phyloP scores from a whole-genome alignment of 2,888 invertebrate species.

The Pyrgus malvae region DNA sequence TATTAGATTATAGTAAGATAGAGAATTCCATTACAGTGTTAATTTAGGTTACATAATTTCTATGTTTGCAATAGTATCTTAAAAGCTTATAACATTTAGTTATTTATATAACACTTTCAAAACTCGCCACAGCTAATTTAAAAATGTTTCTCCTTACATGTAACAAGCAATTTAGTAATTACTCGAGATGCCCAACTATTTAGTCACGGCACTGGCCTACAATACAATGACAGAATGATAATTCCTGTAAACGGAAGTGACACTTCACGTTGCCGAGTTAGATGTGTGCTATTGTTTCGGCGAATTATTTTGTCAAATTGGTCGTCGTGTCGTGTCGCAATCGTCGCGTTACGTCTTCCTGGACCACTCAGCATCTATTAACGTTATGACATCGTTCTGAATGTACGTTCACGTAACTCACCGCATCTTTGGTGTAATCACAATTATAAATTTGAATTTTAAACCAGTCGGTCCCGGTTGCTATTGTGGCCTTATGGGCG shows the following conservation, averaged over 20 bases:
- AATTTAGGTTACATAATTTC: too few relatives aligned
- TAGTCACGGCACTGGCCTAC: constrained; percentile 11
- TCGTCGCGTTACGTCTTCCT: constrained; percentile 16
- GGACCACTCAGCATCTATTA: neutral
- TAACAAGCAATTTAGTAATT: neutral
- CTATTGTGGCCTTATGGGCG: too few relatives aligned
- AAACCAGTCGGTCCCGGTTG: too few relatives aligned
- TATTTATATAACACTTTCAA: too few relatives aligned
- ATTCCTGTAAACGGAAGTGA: constrained; percentile 17
- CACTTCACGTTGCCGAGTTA: neutral
- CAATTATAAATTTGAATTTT: neutral
- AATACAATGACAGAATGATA: constrained; percentile 13
- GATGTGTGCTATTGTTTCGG: constrained; percentile 14
- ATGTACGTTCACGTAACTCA: constrained; percentile 5
- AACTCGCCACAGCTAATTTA: neutral
- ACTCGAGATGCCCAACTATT: constrained; percentile 2
- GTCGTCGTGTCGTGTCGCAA: constrained; percentile 9
- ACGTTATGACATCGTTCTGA: constrained; percentile 16
- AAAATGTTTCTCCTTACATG: neutral
- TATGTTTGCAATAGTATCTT: too few relatives aligned
- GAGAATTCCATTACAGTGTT: too few relatives aligned
- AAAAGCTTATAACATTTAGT: too few relatives aligned
- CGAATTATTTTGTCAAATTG: constrained; percentile 11
- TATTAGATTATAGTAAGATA: too few relatives aligned
- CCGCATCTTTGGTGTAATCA: neutral